phyloP scores from a whole-genome alignment of 2,113 vertebrate genomes.

The Hassar affinis region DNA sequence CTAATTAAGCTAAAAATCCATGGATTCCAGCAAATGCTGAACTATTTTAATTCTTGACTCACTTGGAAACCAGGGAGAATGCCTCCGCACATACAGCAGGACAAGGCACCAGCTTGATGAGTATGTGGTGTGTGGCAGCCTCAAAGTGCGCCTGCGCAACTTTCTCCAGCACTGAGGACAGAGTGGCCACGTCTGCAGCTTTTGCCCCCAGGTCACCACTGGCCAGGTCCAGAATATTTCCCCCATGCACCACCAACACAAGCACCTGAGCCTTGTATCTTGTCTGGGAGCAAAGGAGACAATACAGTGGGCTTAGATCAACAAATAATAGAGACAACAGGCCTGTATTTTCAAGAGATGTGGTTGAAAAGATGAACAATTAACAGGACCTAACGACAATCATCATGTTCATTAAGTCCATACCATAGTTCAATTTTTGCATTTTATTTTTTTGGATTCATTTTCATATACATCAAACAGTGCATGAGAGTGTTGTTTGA shows the following conservation, averaged over 20 bases:
- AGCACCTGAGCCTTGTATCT: slow-evolving; percentile 89
- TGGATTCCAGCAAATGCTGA: not conserved
- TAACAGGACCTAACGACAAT: too few species aligned
- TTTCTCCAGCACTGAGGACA: slow-evolving; percentile 88
- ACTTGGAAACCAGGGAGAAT: slow-evolving; percentile 94
- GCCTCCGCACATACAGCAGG: slow-evolving; percentile 92
- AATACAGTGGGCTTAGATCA: slow-evolving; percentile 15
- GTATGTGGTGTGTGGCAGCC: slow-evolving; percentile 83
- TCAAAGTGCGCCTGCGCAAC: slow-evolving; percentile 88
- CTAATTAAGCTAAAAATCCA: too few species aligned
- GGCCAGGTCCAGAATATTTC: slow-evolving; percentile 87
- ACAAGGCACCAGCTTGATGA: slow-evolving; percentile 88
- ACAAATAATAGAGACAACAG: not conserved
- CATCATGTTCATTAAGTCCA: too few species aligned
- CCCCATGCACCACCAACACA: slow-evolving; percentile 90
- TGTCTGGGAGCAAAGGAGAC: slow-evolving; percentile 61
- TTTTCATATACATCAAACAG: too few species aligned
- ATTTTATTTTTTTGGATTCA: too few species aligned
- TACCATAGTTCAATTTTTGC: too few species aligned
- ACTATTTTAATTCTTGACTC: slow-evolving; percentile 61
- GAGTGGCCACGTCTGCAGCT: slow-evolving; percentile 82
- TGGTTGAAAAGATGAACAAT: not conserved
- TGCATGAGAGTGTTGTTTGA: too few species aligned
- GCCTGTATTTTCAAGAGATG: not conserved
- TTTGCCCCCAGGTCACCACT: slow-evolving; percentile 84